Base-by-base conservation (phyloP, 2,888 invertebrate species). In the Papilio demoleus region DNA sequence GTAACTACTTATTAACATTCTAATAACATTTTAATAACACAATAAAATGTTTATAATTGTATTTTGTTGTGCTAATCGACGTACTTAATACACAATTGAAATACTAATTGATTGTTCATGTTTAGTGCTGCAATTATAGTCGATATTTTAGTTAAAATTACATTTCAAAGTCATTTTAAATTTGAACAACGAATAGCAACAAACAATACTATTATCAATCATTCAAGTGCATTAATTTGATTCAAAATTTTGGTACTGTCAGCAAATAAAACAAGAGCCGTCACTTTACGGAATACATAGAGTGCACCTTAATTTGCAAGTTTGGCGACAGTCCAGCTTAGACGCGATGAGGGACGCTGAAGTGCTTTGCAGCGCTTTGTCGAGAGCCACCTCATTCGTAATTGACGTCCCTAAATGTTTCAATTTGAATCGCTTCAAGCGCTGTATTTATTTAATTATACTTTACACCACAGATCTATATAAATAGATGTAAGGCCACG, bases 251-350 rank as follows among this genome's bases (percentile, higher is more conserved):
- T 34, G 66, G 42, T 0, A 38, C 19, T 67, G 50, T 50, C 60
- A 61, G 27, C 50, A 53, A 47, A 67, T 61, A 61, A 61, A 67
- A 61, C 60, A 67, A 61, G 61, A 14, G 19, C 61, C 24, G 40
- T 61, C 53, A 61, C 61, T 67, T 61, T 47, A 53, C 40, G 50
- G 50, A 40, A 31, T 67, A 40, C 27, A 67, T 47, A 67, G 61
- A 61, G 60, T 67, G 61, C 50, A 50, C 67, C 67, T 62, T 67
- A 67, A 67, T 67, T 67, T 67, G 67, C 67, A 67, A 62, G 56
- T 62, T 67, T 67, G 67, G 67, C 62, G 67, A 53, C 62, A 42
- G 42, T 62, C 67, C 67, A 67, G 62, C 53, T 67, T 56, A 67
- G 67, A 67, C 14, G 59, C 50, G 59, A 36, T 59, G 47, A 50